phyloP scores from a whole-genome alignment of 2,797 vertebrate genomes.

The Chelidonichthys spinosus region DNA sequence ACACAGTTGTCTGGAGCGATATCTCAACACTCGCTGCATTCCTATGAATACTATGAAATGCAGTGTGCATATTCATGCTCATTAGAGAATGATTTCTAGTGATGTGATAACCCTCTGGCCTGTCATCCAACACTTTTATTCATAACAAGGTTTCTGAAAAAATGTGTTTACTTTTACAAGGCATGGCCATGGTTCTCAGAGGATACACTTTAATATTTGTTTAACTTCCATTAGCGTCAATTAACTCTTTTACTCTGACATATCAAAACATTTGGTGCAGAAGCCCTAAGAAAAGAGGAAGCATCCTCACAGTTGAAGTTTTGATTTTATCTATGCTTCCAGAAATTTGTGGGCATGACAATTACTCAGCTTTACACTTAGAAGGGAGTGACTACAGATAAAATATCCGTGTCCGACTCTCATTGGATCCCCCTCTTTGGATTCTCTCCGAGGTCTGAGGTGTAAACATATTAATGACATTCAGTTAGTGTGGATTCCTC shows the following conservation, averaged over 20 bases:
- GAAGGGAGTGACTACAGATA: too few species aligned
- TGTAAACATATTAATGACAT: conserved; percentile 55
- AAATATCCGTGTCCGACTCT: too few species aligned
- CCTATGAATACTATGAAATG: background rate
- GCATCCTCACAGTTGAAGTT: background rate
- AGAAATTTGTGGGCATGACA: background rate
- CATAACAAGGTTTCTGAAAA: background rate
- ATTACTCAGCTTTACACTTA: background rate
- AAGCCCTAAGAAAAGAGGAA: background rate
- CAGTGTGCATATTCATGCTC: background rate
- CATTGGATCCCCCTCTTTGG: too few species aligned
- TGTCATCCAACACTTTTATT: background rate
- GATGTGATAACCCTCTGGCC: background rate
- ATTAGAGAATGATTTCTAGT: background rate
- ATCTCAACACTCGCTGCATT: background rate
- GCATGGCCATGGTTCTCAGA: background rate
- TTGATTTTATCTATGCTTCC: background rate
- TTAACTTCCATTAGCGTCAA: too few species aligned
- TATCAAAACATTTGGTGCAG: background rate
- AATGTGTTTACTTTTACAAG: background rate
- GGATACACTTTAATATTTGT: background rate
- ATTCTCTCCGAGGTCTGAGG: conserved; percentile 23
- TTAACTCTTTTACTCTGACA: background rate
- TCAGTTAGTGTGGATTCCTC: conserved; percentile 48
- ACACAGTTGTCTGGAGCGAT: background rate